Evolutionary conservation across 2,888 invertebrate species (phyloP).

Genomic region (Arctia plantaginis): DNA sequence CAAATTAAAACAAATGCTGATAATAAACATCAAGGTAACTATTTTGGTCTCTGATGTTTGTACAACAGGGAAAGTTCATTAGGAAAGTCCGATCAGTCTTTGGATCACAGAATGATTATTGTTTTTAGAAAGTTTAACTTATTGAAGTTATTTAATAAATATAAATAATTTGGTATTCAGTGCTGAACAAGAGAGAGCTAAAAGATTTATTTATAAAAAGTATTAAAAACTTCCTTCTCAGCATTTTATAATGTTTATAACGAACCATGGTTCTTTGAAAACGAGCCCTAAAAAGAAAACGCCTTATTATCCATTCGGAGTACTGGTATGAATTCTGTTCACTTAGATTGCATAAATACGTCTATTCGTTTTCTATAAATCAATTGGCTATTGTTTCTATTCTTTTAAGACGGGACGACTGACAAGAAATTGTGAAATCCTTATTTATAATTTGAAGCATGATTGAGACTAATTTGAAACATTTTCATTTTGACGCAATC

Average conservation of each 20-base stretch:
- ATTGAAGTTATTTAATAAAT: not conserved
- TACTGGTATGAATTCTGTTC: slow-evolving; percentile 39
- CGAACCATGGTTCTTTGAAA: slow-evolving; percentile 35
- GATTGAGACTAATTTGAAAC: slow-evolving; percentile 61
- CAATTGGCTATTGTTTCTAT: slow-evolving; percentile 45
- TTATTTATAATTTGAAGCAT: slow-evolving; percentile 51
- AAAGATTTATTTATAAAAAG: not conserved
- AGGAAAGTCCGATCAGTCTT: slow-evolving; percentile 38
- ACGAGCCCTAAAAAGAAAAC: slow-evolving; percentile 37
- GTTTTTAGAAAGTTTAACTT: slow-evolving; percentile 22
- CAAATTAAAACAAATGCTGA: slow-evolving; percentile 16
- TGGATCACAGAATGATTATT: slow-evolving; percentile 10
- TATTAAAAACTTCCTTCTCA: slow-evolving; percentile 13
- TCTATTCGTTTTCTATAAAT: slow-evolving; percentile 39
- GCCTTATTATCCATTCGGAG: slow-evolving; percentile 49
- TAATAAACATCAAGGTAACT: slow-evolving; percentile 19
- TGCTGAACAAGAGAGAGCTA: not conserved
- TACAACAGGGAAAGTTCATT: slow-evolving; percentile 48
- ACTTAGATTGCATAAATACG: slow-evolving; percentile 43
- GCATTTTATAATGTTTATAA: slow-evolving; percentile 40
- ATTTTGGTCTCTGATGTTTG: slow-evolving; percentile 38
- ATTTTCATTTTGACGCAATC: slow-evolving; percentile 63
- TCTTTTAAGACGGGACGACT: slow-evolving; percentile 37
- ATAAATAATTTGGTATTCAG: too few relatives aligned
- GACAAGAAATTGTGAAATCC: slow-evolving; percentile 56